phyloP scores from a whole-genome alignment of 1,140 invertebrate species.

The Zeugodacus cucurbitae region DNA sequence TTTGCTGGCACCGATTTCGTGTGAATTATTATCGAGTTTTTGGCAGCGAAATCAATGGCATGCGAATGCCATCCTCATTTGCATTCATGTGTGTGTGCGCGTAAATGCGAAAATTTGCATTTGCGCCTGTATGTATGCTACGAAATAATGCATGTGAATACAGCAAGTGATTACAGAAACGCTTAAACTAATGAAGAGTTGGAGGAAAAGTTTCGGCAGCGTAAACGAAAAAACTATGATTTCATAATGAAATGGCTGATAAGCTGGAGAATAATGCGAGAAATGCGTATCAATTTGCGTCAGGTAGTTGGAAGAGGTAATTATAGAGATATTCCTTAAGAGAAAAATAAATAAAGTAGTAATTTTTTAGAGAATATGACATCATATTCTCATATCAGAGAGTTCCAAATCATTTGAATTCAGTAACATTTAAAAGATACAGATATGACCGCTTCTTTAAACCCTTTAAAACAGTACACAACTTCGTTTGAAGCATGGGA shows the following conservation, averaged over 20 bases:
- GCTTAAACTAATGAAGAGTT: slow-evolving; percentile 30
- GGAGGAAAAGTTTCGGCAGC: not conserved
- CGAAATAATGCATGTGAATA: not conserved
- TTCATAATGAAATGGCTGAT: not conserved
- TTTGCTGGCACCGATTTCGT: not conserved
- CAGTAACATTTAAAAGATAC: too few species aligned
- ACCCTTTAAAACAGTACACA: too few species aligned
- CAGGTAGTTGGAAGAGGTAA: too few species aligned
- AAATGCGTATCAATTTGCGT: too few species aligned
- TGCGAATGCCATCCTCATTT: not conserved
- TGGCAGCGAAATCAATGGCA: slow-evolving; percentile 8
- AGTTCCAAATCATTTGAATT: too few species aligned
- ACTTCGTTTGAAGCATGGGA: too few species aligned
- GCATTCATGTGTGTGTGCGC: not conserved
- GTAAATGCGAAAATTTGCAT: not conserved
- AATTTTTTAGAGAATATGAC: too few species aligned
- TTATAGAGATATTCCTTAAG: too few species aligned
- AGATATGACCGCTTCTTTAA: too few species aligned
- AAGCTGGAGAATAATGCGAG: not conserved
- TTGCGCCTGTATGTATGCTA: not conserved
- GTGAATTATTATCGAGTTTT: not conserved
- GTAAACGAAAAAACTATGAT: not conserved
- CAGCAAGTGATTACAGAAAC: not conserved
- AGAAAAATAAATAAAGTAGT: too few species aligned
- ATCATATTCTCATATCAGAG: too few species aligned